A percentile compares a stretch with the other conserved stretches of the same genome.
phyloP scores from a whole-genome alignment of 2,113 vertebrate species.

The Deroptyus accipitrinus region DNA sequence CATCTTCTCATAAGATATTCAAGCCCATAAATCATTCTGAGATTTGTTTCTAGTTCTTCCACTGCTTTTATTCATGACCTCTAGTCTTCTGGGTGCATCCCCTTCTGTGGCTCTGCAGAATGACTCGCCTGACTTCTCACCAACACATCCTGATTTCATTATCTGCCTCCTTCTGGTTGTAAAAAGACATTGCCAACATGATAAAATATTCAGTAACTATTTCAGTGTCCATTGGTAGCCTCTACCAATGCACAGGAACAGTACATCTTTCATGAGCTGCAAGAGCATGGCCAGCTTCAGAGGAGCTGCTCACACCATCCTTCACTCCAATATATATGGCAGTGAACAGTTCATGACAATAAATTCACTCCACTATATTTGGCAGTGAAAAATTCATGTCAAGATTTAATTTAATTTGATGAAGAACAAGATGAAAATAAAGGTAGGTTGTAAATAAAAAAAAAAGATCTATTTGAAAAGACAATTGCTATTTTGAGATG shows the following conservation, averaged over 20 bases:
- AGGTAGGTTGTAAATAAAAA: neutral
- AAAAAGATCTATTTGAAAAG: neutral
- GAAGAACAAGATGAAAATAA: neutral
- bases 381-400: neutral
- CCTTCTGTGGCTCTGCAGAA: neutral
- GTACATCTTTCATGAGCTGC: neutral
- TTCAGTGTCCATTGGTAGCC: neutral
- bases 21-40: neutral
- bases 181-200: neutral
- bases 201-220: neutral
- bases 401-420: neutral
- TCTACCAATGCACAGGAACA: neutral
- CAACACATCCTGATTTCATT: neutral
- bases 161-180: neutral
- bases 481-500: neutral
- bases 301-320: neutral
- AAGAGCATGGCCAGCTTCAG: neutral
- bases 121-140: neutral
- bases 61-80: neutral
- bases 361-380: neutral
- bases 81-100: neutral
- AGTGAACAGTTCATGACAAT: neutral
- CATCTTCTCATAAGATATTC: neutral
- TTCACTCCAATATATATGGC: neutral
- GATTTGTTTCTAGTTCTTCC: neutral